Evolutionary conservation across 35 echinoderm and acorn worm species (phyloP).

Genomic region (Amphiura filiformis): DNA sequence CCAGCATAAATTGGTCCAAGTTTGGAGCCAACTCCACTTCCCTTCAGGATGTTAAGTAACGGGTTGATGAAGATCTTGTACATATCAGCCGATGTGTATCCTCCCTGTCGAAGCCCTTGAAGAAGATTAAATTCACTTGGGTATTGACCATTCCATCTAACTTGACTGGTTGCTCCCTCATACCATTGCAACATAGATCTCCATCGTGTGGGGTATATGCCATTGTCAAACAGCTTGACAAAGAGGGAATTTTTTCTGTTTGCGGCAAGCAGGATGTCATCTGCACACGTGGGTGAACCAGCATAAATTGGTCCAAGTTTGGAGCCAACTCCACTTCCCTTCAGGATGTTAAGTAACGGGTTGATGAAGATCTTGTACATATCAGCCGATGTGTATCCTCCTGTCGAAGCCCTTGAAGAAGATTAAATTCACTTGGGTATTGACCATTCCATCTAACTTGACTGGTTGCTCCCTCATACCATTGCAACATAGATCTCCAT

Average conservation of each 20-base stretch:
- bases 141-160: background rate
- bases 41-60: background rate
- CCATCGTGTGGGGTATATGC: background rate
- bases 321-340: no score
- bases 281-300: no score
- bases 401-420: background rate
- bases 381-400: background rate
- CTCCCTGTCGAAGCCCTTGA: background rate
- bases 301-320: no score
- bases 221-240: background rate
- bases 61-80: conserved; percentile 11
- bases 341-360: no score
- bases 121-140: background rate
- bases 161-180: background rate
- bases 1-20: background rate
- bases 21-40: background rate
- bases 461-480: background rate
- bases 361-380: no score
- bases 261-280: no score
- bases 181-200: background rate
- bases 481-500: background rate
- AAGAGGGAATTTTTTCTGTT: background rate
- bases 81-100: background rate
- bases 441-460: no score
- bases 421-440: background rate